Evolutionary conservation across 2,797 vertebrate species (phyloP).

Genomic region (Sarcophilus harrisii): DNA sequence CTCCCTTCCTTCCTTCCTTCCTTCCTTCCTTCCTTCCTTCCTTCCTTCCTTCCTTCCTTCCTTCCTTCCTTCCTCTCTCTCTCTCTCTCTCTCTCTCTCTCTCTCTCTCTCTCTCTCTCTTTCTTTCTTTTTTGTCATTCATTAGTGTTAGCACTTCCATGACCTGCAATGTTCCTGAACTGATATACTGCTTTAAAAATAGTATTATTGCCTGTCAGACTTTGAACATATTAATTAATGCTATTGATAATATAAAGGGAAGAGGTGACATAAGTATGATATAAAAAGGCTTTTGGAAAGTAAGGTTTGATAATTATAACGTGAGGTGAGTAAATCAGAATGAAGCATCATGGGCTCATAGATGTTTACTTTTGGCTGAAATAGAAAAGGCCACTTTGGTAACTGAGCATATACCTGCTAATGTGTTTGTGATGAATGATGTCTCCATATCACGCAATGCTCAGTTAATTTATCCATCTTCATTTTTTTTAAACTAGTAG

Average conservation of each 20-base stretch:
- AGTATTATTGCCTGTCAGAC: neutral
- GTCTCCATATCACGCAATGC: neutral
- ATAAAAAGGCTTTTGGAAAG: neutral
- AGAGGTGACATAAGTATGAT: neutral
- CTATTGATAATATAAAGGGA: neutral
- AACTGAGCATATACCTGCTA: neutral
- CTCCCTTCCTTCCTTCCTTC: too few relatives aligned
- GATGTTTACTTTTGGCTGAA: neutral
- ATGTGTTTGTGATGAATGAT: neutral
- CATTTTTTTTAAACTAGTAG: neutral
- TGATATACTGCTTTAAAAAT: neutral
- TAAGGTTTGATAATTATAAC: neutral
- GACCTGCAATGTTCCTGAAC: neutral
- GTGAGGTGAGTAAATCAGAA: neutral
- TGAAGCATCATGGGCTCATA: neutral
- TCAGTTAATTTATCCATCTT: neutral
- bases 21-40: too few relatives aligned
- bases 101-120: too few relatives aligned
- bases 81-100: too few relatives aligned
- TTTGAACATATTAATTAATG: neutral
- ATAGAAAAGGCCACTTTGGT: neutral
- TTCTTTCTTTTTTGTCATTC: neutral
- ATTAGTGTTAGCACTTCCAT: neutral
- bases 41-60: too few relatives aligned
- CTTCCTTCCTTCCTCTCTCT: too few relatives aligned